Evolutionary conservation across 2,888 invertebrate genomes (phyloP), one percentile per base, ranked within the genome.

Genomic region (Oscheius sp.): DNA sequence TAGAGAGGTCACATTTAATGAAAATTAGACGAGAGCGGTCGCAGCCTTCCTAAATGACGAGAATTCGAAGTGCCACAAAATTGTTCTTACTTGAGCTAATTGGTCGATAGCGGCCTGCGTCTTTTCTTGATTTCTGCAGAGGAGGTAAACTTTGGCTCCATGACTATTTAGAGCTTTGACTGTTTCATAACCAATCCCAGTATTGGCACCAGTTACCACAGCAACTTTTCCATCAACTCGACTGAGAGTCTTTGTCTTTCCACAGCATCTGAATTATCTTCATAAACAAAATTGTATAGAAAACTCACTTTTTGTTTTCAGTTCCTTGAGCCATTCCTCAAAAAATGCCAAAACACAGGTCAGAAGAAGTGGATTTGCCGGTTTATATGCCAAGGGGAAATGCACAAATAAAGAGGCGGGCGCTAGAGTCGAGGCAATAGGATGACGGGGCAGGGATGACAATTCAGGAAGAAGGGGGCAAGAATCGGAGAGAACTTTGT

Each of bases 131-230:
- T 61, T 78, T n/a, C 88, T 76, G 71, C 87, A 87, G 7, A 86
- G 68, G 85, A 88, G 81, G 78, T 88, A 88, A n/a, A 84, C 82
- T 74, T 87, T 86, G 18, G 78, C 86, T 46, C 81, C 80, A 29
- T 79, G 73, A 35, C 83, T 68, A 72, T 87, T 87, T 69, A 88
- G 66, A 73, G 85, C 83, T n/a, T 78, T 73, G 18, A 75, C 83
- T 12, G 79, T 79, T 69, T 84, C 83, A 80, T 84, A 87, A 91
- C 92, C 97, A 86, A 98, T 96, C 3, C 97, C 98, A 77, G 92
- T 91, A 90, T 95, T 96, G 0, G 93, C 94, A 12, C 97, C 97
- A 7, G 97, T 97, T 13, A 86, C 92, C 6, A 98, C 89, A 0
- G 94, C 95, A 86, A 93, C 91, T 90, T 93, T 94, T 0, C 93